Base-by-base conservation (phyloP, 2,888 invertebrate genomes). In the Chrysomela aeneicollis region DNA sequence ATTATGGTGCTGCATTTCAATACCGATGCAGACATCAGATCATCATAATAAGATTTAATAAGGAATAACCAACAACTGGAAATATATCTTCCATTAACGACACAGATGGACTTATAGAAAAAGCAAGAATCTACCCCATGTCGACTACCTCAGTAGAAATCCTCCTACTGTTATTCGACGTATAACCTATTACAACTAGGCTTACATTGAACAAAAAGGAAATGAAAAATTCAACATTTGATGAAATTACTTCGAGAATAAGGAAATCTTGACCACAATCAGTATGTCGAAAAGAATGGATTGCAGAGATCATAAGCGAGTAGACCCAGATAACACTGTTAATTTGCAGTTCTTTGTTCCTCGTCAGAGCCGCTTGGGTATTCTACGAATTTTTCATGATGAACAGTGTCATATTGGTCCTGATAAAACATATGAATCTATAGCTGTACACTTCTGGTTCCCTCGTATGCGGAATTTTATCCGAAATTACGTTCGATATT, bases 401-500 rank as follows among this genome's bases (percentile, higher is more conserved):
- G 71, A 73, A 55, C 72, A 71, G 15, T 71, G 70, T 54, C 69
- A 72, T 53, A 59, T 75, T 18, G 73, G 72, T 21, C 15, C 46
- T n/a, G 69, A 74, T 1, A 76, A 76, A 60, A 73, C 74, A 6
- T 50, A 55, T 26, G 67, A 64, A 18, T 71, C 67, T 3, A 75
- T 76, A 18, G 5, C 15, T 5, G 19, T 67, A 46, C 67, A 76
- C 51, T 76, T 74, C 62, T 76, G 73, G 73, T 76, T 76, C 64
- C 74, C 74, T 5, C 58, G 66, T 2, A 66, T 74, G 66, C 58
- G 70, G 55, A 60, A 61, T n/a, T 76, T 73, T 61, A 62, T 74
- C 8, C 72, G 68, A 51, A 62, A 61, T 22, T 77, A 77, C 49
- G 46, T 74, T 6, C 63, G 69, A 57, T 73, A 76, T 66, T 76